These are phyloP conservation scores for Sebastes iracundus DNA, from an alignment of 2,797 vertebrate genomes.

Conservation along the genomic window DNA sequence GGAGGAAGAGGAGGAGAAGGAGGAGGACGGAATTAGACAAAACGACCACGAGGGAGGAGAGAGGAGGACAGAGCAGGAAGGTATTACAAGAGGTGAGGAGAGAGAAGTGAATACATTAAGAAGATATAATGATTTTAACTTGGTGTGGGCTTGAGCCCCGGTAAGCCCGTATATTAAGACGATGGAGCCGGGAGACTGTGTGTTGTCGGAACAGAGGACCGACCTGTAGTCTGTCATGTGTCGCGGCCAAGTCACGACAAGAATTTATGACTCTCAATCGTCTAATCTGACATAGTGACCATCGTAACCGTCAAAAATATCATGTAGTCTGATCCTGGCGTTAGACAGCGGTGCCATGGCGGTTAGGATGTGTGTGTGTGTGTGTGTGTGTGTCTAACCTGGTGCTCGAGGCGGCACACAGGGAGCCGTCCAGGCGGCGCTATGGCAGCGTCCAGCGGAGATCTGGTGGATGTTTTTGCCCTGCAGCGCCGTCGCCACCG, in stretches of 20 bases:
- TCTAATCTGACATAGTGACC: too few species aligned
- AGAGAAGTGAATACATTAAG: neutral
- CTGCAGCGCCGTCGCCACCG: conserved; percentile 77
- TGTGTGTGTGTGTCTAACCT: conserved; percentile 64
- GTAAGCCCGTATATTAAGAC: too few species aligned
- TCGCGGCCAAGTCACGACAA: too few species aligned
- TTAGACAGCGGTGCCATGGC: neutral
- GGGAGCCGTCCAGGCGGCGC: conserved; percentile 85
- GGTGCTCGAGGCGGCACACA: conserved; percentile 78
- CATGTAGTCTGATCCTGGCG: too few species aligned
- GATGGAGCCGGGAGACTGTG: too few species aligned
- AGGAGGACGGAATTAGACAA: neutral
- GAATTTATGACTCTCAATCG: too few species aligned
- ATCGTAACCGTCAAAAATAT: too few species aligned
- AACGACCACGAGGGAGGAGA: neutral
- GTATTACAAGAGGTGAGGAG: neutral
- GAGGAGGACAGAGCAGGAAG: neutral
- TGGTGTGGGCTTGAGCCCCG: too few species aligned
- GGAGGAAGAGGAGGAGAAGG: too few species aligned
- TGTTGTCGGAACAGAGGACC: too few species aligned
- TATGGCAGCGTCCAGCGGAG: conserved; percentile 87
- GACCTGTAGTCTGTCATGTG: too few species aligned
- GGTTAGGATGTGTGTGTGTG: neutral
- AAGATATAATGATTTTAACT: too few species aligned
- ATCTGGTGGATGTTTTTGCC: conserved; percentile 85